These are phyloP conservation scores for Rhinolophus sinicus DNA, from an alignment of 2,113 vertebrate species.

Conservation along the genomic window DNA sequence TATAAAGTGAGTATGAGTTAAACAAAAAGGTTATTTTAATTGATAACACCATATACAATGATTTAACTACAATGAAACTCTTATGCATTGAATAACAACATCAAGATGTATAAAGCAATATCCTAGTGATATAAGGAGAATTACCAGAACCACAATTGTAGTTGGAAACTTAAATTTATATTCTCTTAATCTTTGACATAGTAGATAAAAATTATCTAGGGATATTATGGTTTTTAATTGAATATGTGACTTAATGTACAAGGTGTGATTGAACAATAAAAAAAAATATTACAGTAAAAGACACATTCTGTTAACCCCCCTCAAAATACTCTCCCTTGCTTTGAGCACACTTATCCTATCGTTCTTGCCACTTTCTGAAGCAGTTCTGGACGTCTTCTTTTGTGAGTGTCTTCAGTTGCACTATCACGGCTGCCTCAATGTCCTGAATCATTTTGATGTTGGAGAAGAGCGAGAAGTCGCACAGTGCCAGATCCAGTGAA, in stretches of 20 bases:
- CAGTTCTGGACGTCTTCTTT: no score
- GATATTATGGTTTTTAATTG: not conserved
- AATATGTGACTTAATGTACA: not conserved
- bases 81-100: not conserved
- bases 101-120: not conserved
- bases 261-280: no score
- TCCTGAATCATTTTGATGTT: no score
- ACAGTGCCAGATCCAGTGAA: no score
- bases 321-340: no score
- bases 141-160: not conserved
- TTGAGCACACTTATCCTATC: no score
- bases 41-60: not conserved
- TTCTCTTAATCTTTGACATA: not conserved
- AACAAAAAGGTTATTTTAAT: not conserved
- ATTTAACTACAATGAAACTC: not conserved
- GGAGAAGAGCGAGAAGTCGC: no score
- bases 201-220: not conserved
- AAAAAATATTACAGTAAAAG: no score
- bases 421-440: no score
- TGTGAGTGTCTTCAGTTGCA: no score
- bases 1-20: not conserved
- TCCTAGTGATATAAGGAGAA: not conserved
- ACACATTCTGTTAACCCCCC: no score
- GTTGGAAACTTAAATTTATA: not conserved
- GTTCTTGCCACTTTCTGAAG: no score